A percentile compares a stretch with the other conserved stretches of the same genome.
phyloP scores from a whole-genome alignment of 2,888 invertebrate genomes.

The Sarcophaga carnaria region DNA sequence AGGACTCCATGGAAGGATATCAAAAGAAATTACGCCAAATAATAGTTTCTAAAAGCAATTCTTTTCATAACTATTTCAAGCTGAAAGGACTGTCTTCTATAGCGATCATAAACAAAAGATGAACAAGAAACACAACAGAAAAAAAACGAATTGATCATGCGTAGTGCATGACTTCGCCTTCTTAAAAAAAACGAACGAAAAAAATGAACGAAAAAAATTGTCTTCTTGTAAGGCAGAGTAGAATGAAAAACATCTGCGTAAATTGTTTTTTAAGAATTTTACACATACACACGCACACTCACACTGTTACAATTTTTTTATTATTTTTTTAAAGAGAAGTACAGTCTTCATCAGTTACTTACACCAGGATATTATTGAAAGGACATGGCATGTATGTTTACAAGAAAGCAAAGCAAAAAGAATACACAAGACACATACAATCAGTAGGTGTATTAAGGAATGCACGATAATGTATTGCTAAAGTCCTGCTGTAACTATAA shows the following conservation, averaged over 20 bases:
- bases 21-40: constrained; percentile 40
- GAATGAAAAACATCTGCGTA: constrained; percentile 69
- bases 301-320: too few species aligned
- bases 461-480: constrained; percentile 43
- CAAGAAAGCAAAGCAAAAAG: background rate
- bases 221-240: background rate
- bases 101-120: constrained; percentile 11
- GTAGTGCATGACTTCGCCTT: constrained; percentile 62
- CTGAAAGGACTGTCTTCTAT: constrained; percentile 19
- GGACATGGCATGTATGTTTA: background rate
- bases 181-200: background rate
- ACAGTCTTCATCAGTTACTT: background rate
- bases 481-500: constrained; percentile 23
- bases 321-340: background rate
- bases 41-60: constrained; percentile 52
- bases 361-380: background rate
- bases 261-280: constrained; percentile 52
- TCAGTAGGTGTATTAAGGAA: constrained; percentile 54
- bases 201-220: constrained; percentile 1
- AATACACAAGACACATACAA: background rate
- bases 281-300: background rate
- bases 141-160: constrained; percentile 69
- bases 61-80: constrained; percentile 1
- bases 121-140: constrained; percentile 30
- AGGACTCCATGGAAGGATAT: constrained; percentile 55